phyloP scores from a whole-genome alignment of 2,888 invertebrate genomes.

The Drosophila rellima region DNA sequence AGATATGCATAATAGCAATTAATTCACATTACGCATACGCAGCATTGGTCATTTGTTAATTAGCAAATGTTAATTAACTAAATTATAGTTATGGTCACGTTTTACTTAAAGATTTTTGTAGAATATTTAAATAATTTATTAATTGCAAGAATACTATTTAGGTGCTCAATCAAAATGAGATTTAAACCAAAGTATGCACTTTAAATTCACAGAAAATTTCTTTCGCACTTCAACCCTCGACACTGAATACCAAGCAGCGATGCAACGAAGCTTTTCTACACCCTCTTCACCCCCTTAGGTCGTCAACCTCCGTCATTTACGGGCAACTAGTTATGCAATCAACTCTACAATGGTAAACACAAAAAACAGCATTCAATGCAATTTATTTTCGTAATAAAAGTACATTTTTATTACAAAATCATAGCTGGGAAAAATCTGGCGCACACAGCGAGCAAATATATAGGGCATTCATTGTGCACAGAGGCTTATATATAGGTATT shows the following conservation, averaged over 20 bases:
- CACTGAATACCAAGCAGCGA: neutral
- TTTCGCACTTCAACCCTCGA: neutral
- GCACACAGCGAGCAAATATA: constrained; percentile 61
- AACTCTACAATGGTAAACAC: constrained; percentile 44
- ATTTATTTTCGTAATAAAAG: constrained; percentile 76
- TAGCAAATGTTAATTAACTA: constrained; percentile 55
- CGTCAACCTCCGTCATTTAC: neutral
- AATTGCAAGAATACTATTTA: constrained; percentile 13
- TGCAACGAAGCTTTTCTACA: neutral
- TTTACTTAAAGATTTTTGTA: neutral
- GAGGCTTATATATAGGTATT: constrained; percentile 29
- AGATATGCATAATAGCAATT: constrained; percentile 24
- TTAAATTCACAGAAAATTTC: constrained; percentile 26
- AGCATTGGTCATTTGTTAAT: constrained; percentile 41
- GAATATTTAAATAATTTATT: constrained; percentile 13
- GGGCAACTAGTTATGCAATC: constrained; percentile 36
- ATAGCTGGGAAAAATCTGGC: constrained; percentile 65
- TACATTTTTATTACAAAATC: constrained; percentile 79
- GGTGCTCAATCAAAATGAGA: constrained; percentile 12
- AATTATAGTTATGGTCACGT: constrained; percentile 35
- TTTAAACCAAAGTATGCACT: constrained; percentile 16
- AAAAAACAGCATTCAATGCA: constrained; percentile 59
- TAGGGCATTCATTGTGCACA: constrained; percentile 68
- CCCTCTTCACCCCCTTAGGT: neutral
- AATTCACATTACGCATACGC: constrained; percentile 55